These are phyloP conservation scores for Pogonocichla stellata DNA, from an alignment of 2,113 vertebrate species.

Conservation along the genomic window DNA sequence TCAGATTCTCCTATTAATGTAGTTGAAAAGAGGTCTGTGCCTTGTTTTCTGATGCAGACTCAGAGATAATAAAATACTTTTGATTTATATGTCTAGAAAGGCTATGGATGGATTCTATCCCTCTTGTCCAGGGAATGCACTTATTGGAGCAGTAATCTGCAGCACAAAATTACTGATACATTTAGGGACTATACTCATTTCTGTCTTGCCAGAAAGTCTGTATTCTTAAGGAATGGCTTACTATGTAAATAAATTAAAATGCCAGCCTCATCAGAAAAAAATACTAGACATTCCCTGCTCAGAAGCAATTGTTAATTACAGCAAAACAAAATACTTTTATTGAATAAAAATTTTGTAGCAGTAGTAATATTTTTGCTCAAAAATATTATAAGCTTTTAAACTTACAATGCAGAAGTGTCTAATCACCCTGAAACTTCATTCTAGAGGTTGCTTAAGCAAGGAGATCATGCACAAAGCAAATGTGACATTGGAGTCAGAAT, in stretches of 20 bases:
- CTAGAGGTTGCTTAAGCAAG: neutral
- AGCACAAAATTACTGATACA: neutral
- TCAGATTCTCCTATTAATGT: neutral
- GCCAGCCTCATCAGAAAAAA: neutral
- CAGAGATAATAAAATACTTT: neutral
- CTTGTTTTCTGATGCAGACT: neutral
- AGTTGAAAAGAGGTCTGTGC: neutral
- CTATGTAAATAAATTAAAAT: neutral
- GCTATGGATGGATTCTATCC: neutral
- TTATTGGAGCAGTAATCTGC: neutral
- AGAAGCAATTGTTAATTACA: neutral
- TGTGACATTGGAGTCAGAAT: accelerated
- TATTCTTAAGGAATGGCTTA: neutral
- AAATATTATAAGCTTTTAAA: neutral
- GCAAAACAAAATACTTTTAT: neutral
- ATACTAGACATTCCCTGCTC: neutral
- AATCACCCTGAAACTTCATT: neutral
- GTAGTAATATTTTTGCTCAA: neutral
- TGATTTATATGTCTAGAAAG: neutral
- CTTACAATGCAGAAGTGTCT: neutral
- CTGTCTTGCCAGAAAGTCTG: neutral
- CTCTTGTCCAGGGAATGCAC: neutral
- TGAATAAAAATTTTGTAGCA: neutral
- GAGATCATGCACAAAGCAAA: neutral
- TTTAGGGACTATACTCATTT: neutral